These are phyloP conservation scores for Drosophila subquinaria DNA, from an alignment of 2,888 invertebrate genomes.

Conservation along the genomic window DNA sequence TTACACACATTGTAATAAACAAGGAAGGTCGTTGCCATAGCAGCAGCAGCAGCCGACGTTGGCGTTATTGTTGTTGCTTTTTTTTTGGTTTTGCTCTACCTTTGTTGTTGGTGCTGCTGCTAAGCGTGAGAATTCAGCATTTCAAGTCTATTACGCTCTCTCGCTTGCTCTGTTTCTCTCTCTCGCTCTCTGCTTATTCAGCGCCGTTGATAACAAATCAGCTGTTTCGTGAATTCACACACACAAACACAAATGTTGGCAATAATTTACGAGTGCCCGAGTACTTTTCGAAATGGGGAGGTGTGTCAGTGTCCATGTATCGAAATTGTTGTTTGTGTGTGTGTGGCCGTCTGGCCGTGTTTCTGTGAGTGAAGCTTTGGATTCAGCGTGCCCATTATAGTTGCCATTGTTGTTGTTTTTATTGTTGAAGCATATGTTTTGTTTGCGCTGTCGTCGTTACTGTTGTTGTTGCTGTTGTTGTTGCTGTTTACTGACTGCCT, in stretches of 20 bases:
- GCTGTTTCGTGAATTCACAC: constrained; percentile 59
- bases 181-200: constrained; percentile 53
- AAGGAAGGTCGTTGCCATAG: constrained; percentile 85
- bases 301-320: constrained; percentile 68
- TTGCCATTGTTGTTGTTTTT: constrained; percentile 30
- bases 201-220: constrained; percentile 76
- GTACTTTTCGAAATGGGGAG: constrained; percentile 65
- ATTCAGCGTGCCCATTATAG: constrained; percentile 52
- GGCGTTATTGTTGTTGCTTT: constrained; percentile 17
- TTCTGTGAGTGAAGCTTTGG: constrained; percentile 58
- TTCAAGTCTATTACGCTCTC: constrained; percentile 25
- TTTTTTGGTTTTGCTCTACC: constrained; percentile 20
- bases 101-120: constrained; percentile 48
- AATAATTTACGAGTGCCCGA: constrained; percentile 50
- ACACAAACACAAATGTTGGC: constrained; percentile 31
- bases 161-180: constrained; percentile 15
- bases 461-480: constrained; percentile 29
- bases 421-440: constrained; percentile 72
- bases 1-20: constrained; percentile 81
- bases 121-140: constrained; percentile 69
- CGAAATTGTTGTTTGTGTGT: constrained; percentile 38
- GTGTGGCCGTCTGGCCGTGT: constrained; percentile 57
- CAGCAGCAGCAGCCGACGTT: constrained; percentile 67
- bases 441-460: constrained; percentile 42
- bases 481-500: constrained; percentile 43